These are phyloP conservation scores for Cyprinodon tularosa DNA, from an alignment of 2,113 vertebrate genomes.

Conservation along the genomic window DNA sequence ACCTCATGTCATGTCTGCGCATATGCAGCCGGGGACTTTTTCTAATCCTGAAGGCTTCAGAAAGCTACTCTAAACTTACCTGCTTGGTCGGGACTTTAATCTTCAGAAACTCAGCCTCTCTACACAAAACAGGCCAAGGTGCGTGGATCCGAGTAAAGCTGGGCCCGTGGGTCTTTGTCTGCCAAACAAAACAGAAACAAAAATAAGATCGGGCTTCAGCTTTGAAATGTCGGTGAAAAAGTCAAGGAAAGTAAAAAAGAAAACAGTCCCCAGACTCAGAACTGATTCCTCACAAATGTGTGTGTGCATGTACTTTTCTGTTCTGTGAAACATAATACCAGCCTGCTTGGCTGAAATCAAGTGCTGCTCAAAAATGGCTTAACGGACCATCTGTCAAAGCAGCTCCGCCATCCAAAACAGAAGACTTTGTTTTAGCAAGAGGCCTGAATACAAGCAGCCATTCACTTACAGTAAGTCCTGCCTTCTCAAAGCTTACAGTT, in stretches of 20 bases:
- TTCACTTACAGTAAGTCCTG: background rate
- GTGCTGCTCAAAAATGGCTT: constrained; percentile 26
- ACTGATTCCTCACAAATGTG: background rate
- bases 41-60: background rate
- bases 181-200: constrained; percentile 21
- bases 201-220: background rate
- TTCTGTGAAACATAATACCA: constrained; percentile 23
- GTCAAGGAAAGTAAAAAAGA: background rate
- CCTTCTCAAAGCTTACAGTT: background rate
- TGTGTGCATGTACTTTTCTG: background rate
- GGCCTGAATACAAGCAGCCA: constrained; percentile 4
- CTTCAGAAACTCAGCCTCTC: constrained; percentile 97
- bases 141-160: constrained; percentile 94
- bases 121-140: constrained; percentile 93
- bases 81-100: constrained; percentile 98
- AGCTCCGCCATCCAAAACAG: constrained; percentile 28
- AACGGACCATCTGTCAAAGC: constrained; percentile 45
- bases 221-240: background rate
- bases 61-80: constrained; percentile 68
- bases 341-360: constrained; percentile 42
- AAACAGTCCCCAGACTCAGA: background rate
- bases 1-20: too few species aligned
- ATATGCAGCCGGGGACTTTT: background rate
- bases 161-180: constrained; percentile 83
- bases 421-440: constrained; percentile 30